A percentile compares a stretch with the other conserved stretches of the same genome.
Evolutionary conservation across 37 sponge, comb jelly and placozoan species (phyloP).

Genomic region (Lycopodina hypogea): DNA sequence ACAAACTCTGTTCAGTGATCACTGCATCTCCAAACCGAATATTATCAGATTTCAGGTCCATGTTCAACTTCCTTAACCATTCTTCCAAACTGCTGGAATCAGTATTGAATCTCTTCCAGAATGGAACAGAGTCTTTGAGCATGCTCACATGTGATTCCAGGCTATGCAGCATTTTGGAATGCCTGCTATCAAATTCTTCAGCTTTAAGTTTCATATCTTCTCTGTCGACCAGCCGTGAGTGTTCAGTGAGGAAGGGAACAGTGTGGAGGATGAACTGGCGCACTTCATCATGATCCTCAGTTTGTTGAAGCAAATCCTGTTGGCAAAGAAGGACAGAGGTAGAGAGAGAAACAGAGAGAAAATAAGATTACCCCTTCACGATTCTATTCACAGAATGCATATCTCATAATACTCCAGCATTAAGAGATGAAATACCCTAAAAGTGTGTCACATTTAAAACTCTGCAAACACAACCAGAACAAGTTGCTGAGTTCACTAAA

Average conservation of each 20-base stretch:
- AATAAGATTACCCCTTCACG: not conserved
- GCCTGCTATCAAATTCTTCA: constrained; percentile 17
- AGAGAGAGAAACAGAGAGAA: not conserved
- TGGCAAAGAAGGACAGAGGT: not conserved
- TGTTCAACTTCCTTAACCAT: constrained; percentile 30
- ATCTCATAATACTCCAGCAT: not conserved
- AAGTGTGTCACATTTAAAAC: too few species aligned
- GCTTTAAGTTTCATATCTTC: constrained; percentile 23
- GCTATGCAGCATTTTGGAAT: not conserved
- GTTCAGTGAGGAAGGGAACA: constrained; percentile 40
- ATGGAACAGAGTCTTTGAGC: constrained; percentile 54
- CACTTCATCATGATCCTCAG: constrained; percentile 18
- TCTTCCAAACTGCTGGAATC: not conserved
- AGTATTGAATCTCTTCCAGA: constrained; percentile 57
- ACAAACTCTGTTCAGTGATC: constrained; percentile 36
- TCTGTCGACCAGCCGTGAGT: constrained; percentile 18
- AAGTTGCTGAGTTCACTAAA: too few species aligned
- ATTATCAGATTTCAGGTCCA: constrained; percentile 22
- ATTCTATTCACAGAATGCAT: not conserved
- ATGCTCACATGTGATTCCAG: constrained; percentile 14
- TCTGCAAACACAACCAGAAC: too few species aligned
- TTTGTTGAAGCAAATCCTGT: constrained; percentile 20
- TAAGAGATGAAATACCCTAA: too few species aligned
- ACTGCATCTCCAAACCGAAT: constrained; percentile 32
- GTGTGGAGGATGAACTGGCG: constrained; percentile 37